Base-by-base conservation (phyloP, 35 echinoderm and acorn worm genomes). In the Patiria miniata region DNA sequence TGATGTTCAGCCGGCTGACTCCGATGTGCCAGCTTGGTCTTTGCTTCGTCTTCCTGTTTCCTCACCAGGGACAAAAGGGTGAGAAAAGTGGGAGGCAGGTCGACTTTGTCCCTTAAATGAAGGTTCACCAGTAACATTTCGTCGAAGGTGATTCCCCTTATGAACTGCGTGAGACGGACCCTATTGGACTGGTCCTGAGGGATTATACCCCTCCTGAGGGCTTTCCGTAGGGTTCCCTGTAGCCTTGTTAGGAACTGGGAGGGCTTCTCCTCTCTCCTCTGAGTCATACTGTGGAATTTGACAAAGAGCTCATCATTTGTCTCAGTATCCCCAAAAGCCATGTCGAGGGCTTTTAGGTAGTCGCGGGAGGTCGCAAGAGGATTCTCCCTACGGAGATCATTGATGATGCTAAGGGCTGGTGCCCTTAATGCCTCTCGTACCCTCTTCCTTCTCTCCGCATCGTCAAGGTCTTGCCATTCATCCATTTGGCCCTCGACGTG, bases 41-140 rank as follows among this genome's bases (percentile, higher is more conserved):
- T 22, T 18, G 78, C 40, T 22, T 89, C 92, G 10, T 89, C 92
- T 56, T 89, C 82, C 55, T 89, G 82, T 21, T 61, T 78, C 51
- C 81, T 37, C 1, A 89, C 65, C 28, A 73, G 4, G 30, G 50
- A 65, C 77, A 90, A 44, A 9, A 89, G 73, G 9, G 7, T 8
- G 19, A 92, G 39, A 78, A 51, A 92, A 0, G 84, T 60, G 7
- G 92, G 92, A 32, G 92, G 87, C 15, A 68, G 19, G 1, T 61
- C 39, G 1, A 68, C 14, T 19, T 39, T 79, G 17, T 93, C 92
- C 55, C 92, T 85, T 4, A 93, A 82, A 8, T 81, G 86, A 19
- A 93, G 73, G 57, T 77, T 89, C 14, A 88, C 77, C 1, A 93
- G 69, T 19, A 93, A n/a, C 86, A 93, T 89, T 39, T 93, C 86